phyloP scores from a whole-genome alignment of 1,140 invertebrate genomes.

The Coptotermes formosanus region DNA sequence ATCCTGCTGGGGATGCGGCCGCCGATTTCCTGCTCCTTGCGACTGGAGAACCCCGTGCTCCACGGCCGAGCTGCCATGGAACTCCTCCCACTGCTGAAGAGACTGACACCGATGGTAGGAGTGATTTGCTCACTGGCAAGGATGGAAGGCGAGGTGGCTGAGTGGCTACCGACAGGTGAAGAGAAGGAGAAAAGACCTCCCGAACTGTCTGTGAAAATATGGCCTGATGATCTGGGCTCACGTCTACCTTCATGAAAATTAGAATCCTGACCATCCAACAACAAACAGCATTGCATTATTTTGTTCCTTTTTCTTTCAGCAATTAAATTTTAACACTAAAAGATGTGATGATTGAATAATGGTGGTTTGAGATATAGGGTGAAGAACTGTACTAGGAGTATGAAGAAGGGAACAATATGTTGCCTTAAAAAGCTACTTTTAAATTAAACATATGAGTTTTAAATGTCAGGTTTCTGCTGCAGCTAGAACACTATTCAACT shows the following conservation, averaged over 20 bases:
- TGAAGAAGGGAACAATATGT: no score
- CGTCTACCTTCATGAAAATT: neutral
- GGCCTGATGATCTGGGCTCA: constrained; percentile 35
- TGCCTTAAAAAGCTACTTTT: no score
- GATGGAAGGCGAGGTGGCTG: constrained; percentile 35
- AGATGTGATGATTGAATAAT: no score
- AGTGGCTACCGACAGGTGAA: constrained; percentile 28
- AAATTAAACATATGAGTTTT: no score
- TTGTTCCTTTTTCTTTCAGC: no score
- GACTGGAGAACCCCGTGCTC: constrained; percentile 35
- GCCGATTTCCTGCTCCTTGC: constrained; percentile 35
- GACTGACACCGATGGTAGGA: constrained; percentile 26
- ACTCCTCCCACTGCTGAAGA: constrained; percentile 37
- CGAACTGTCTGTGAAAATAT: constrained; percentile 44
- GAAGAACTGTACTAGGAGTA: no score
- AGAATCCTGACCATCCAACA: neutral
- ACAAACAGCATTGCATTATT: neutral
- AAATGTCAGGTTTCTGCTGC: no score
- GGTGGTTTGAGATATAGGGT: no score
- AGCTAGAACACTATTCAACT: no score
- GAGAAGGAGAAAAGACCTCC: constrained; percentile 39
- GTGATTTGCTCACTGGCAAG: constrained; percentile 32
- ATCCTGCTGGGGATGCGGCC: constrained; percentile 7
- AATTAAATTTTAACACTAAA: no score
- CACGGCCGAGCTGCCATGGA: constrained; percentile 26